phyloP scores from a whole-genome alignment of 2,797 vertebrate species.

The Distichodus sexfasciatus region DNA sequence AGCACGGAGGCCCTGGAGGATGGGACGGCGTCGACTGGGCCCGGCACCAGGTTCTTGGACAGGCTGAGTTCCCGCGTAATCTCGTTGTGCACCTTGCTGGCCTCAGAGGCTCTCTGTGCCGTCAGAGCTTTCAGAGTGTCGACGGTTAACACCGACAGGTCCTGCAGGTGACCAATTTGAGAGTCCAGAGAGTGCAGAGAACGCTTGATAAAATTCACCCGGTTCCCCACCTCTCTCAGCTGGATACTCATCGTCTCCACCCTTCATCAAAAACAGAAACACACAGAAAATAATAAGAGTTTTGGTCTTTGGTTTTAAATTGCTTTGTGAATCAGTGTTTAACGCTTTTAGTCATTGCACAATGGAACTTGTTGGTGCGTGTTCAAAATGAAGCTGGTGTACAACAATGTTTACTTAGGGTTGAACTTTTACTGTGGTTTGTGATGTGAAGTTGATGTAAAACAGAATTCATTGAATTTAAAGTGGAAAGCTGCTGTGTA shows the following conservation, averaged over 20 bases:
- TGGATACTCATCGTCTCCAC: slow-evolving; percentile 97
- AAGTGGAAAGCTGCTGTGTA: background rate
- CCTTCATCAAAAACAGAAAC: slow-evolving; percentile 71
- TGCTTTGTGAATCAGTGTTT: background rate
- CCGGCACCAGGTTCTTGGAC: slow-evolving; percentile 93
- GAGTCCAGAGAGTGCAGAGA: slow-evolving; percentile 96
- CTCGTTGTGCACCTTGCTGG: slow-evolving; percentile 97
- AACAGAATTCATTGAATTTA: too few species aligned
- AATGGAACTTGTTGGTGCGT: too few species aligned
- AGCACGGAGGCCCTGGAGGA: slow-evolving; percentile 83
- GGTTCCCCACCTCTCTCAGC: slow-evolving; percentile 95
- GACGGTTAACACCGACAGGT: slow-evolving; percentile 94
- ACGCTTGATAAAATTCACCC: slow-evolving; percentile 97
- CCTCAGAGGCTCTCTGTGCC: slow-evolving; percentile 94
- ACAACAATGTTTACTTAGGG: background rate
- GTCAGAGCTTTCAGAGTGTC: slow-evolving; percentile 96
- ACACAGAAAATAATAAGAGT: background rate
- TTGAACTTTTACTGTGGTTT: background rate
- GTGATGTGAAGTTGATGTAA: background rate
- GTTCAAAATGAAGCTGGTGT: background rate
- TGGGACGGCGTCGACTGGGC: slow-evolving; percentile 78
- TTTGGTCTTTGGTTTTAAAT: background rate
- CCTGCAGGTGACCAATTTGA: slow-evolving; percentile 99
- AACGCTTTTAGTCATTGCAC: too few species aligned
- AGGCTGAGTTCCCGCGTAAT: slow-evolving; percentile 95